phyloP scores from a whole-genome alignment of 2,113 vertebrate genomes.

The Elephantulus edwardii region DNA sequence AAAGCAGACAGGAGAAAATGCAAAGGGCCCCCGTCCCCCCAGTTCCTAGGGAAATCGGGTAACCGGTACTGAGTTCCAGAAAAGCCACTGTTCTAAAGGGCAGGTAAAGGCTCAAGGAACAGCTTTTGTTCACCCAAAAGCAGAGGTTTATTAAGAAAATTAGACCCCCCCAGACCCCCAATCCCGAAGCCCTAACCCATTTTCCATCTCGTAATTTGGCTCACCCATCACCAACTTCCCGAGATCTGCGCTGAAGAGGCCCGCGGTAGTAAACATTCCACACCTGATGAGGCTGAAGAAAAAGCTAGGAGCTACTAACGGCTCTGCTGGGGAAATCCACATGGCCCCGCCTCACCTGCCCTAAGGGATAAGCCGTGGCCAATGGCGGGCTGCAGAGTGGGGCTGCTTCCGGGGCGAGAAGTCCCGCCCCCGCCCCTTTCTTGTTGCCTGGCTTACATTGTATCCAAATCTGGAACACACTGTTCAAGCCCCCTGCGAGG shows the following conservation, averaged over 20 bases:
- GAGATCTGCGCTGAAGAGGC: fast-evolving
- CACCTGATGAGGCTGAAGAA: fast-evolving
- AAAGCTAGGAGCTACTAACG: fast-evolving
- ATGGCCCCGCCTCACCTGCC: background rate
- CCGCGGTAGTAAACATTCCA: too few species aligned
- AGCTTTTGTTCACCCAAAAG: background rate
- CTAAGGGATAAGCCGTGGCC: background rate
- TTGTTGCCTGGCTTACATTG: fast-evolving
- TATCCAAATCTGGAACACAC: background rate
- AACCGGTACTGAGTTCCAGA: background rate
- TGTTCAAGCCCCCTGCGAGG: too few species aligned
- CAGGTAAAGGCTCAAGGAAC: background rate
- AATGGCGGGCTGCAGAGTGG: background rate
- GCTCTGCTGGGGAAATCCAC: background rate
- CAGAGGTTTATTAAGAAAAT: background rate
- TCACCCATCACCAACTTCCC: background rate
- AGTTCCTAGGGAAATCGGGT: background rate
- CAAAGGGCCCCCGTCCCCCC: too few species aligned
- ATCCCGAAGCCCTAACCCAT: too few species aligned
- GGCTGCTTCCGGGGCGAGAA: background rate
- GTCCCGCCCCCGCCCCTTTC: fast-evolving
- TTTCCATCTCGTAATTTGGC: background rate
- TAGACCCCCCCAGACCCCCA: too few species aligned
- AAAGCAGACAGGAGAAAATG: background rate
- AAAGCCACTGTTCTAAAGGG: background rate